Evolutionary conservation across 1,140 invertebrate species (phyloP), one percentile per base, ranked within the genome.

Genomic region (Lepidurus packardi): DNA sequence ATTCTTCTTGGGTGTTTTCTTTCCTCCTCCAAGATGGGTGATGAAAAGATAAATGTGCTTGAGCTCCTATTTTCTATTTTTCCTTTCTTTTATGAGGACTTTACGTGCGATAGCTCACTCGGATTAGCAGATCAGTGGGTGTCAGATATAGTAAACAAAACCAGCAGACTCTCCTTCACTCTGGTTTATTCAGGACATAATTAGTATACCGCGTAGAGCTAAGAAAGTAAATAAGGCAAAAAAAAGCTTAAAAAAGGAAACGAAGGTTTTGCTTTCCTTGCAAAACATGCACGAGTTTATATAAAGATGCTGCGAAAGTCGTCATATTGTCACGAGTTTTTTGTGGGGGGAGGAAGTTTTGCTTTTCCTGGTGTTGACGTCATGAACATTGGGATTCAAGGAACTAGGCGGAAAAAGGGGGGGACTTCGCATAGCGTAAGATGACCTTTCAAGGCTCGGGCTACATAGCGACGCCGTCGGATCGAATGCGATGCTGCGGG

Each of bases 391-490:
- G 7, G 53, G 53, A 21, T 65, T 65, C 16, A 21, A 16, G 8
- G 53, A 65, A 65, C 53, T 47, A 7, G 16, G 53, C 21, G 16
- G 10, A 16, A 47, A 11, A 47, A 16, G 5, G 10, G 45, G 53
- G 53, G 13, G 21, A 21, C 53, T 65, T 7, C 21, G 21, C 16
- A 65, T 13, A 65, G 53, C 53, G 53, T 65, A 65, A 65, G 53
- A 65, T 65, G 53, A 65, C 53, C 53, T 65, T 65, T 65, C 53
- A 65, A 65, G 53, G 53, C 53, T 65, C 53, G 53, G 21, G 21
- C 53, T 65, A 65, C 53, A 21, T 65, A 65, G 53, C 53, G 53
- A 21, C 21, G 8, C 3, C 21, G n/a, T 65, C 21, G 53, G 53
- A 65, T 65, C 53, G 6, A 16, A 16, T 9, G 53, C 53, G 53